Percentiles rank a stretch among this genome's conserved stretches.
Conservation (phyloP, 2,888 invertebrate species). For the Eristalis intricaria region DNA sequence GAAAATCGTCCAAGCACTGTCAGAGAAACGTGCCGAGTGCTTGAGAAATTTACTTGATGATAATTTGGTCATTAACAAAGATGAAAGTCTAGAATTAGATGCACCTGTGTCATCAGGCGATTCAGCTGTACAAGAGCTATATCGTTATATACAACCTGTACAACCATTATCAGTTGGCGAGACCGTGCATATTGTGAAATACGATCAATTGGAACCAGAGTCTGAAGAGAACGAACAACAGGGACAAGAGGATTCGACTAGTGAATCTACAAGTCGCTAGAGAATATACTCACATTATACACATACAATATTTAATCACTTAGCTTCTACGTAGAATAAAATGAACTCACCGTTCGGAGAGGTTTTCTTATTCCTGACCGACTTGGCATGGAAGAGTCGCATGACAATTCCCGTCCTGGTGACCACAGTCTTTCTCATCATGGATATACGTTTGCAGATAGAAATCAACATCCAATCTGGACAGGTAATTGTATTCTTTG, state of each 20-base stretch:
- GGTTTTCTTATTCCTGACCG: constrained; percentile 85
- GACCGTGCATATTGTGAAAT: constrained; percentile 82
- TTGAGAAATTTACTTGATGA: constrained; percentile 81
- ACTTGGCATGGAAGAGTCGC: constrained; percentile 87
- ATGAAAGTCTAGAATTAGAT: constrained; percentile 79
- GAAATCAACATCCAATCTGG: constrained; percentile 85
- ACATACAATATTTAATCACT: constrained; percentile 5
- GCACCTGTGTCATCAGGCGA: constrained; percentile 80
- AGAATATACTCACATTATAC: neutral
- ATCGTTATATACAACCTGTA: constrained; percentile 82
- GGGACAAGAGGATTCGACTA: constrained; percentile 63
- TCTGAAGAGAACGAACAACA: constrained; percentile 66
- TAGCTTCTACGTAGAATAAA: constrained; percentile 46
- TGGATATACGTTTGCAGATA: constrained; percentile 86
- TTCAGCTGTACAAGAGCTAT: constrained; percentile 77
- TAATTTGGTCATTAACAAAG: constrained; percentile 74
- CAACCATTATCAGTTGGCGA: constrained; percentile 83
- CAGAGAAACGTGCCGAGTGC: constrained; percentile 82
- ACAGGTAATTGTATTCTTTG: constrained; percentile 77
- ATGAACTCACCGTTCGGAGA: constrained; percentile 81
- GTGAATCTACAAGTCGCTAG: constrained; percentile 57
- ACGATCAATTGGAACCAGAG: constrained; percentile 82
- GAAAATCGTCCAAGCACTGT: constrained; percentile 82
- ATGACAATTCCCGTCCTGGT: constrained; percentile 86
- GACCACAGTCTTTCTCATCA: constrained; percentile 85